Evolutionary conservation across 1,140 invertebrate genomes (phyloP).

Genomic region (Musca vetustissima): DNA sequence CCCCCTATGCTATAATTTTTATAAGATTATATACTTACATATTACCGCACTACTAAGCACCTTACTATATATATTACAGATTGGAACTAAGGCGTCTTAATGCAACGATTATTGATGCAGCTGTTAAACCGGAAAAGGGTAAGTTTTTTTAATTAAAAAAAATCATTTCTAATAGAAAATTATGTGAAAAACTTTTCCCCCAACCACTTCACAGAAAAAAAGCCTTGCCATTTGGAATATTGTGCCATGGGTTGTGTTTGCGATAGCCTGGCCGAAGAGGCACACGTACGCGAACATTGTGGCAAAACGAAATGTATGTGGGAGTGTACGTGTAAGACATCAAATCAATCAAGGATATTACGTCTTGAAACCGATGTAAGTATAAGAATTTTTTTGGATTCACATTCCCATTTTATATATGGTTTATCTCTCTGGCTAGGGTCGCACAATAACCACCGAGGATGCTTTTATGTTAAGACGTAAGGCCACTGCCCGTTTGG

Average conservation of each 20-base stretch:
- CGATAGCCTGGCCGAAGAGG: conserved; percentile 35
- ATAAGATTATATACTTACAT: too few relatives aligned
- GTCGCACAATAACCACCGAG: conserved; percentile 46
- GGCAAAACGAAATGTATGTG: conserved; percentile 41
- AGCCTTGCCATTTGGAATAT: conserved; percentile 39
- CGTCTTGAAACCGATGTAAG: conserved; percentile 46
- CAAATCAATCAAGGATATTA: conserved; percentile 38
- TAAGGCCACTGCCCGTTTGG: conserved; percentile 47
- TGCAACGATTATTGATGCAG: conserved; percentile 52
- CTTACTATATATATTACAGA: conserved; percentile 19
- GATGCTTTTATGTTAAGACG: conserved; percentile 48
- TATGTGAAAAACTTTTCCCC: too few relatives aligned
- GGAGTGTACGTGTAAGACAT: conserved; percentile 39
- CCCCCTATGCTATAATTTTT: too few relatives aligned
- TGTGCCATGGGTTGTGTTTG: conserved; percentile 51
- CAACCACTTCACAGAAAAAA: too few relatives aligned
- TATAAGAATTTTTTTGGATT: not conserved
- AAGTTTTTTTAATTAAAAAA: too few relatives aligned
- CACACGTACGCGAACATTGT: conserved; percentile 42
- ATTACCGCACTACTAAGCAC: too few relatives aligned
- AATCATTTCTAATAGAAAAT: too few relatives aligned
- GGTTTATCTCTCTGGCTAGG: conserved; percentile 30
- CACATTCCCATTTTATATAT: not conserved
- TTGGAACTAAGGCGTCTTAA: conserved; percentile 49
- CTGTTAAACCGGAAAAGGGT: conserved; percentile 36